phyloP scores from a whole-genome alignment of 2,888 invertebrate species.

The Suillia variegata region DNA sequence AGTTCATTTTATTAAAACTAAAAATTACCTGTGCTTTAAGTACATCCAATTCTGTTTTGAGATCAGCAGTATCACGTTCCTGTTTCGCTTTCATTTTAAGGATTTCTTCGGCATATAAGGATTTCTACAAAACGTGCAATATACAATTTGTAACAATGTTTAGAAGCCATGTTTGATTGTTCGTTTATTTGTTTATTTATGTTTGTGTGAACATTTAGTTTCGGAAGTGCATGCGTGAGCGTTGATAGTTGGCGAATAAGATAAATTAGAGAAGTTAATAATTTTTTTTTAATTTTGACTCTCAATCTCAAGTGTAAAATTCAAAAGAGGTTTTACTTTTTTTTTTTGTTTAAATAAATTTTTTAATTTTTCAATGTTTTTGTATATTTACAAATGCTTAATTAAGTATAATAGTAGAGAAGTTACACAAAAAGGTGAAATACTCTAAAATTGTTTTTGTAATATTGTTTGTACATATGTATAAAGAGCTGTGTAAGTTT shows the following conservation, averaged over 20 bases:
- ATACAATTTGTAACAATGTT: not conserved
- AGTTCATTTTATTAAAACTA: too few relatives aligned
- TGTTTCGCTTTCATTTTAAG: constrained; percentile 57
- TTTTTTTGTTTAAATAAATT: not conserved
- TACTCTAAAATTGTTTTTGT: too few relatives aligned
- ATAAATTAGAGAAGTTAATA: not conserved
- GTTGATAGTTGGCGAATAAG: not conserved
- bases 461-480: too few relatives aligned
- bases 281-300: not conserved
- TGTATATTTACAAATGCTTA: too few relatives aligned
- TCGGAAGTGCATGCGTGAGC: too few relatives aligned
- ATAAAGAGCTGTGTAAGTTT: too few relatives aligned
- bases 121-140: constrained; percentile 44
- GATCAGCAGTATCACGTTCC: constrained; percentile 47
- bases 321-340: not conserved
- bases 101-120: constrained; percentile 57
- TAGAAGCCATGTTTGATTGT: not conserved
- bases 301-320: not conserved
- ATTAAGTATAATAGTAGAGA: too few relatives aligned
- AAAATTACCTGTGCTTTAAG: constrained; percentile 45
- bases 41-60: constrained; percentile 43
- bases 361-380: not conserved
- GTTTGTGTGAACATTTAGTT: too few relatives aligned
- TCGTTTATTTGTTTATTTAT: too few relatives aligned
- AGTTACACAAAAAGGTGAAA: too few relatives aligned